Evolutionary conservation across 2,888 invertebrate genomes (phyloP).

Genomic region (Hofmannophila pseudospretella): DNA sequence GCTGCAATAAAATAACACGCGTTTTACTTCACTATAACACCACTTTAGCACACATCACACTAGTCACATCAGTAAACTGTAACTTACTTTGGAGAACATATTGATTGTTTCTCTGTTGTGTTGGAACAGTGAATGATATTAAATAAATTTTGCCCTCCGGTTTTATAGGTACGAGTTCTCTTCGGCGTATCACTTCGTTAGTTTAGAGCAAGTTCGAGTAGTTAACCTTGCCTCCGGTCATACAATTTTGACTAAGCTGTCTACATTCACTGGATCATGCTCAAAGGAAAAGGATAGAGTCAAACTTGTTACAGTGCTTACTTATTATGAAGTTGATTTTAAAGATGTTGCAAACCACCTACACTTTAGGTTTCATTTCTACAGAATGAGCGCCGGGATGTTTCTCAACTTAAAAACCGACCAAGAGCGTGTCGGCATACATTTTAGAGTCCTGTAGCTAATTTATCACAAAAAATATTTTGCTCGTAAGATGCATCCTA

Average conservation of each 20-base stretch:
- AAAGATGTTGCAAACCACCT: too few relatives aligned
- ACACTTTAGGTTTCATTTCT: too few relatives aligned
- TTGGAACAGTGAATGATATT: slow-evolving; percentile 29
- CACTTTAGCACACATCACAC: too few relatives aligned
- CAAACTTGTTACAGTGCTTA: background rate
- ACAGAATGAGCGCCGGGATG: too few relatives aligned
- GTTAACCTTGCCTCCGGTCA: slow-evolving; percentile 36
- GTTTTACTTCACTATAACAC: too few relatives aligned
- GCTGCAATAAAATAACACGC: slow-evolving; percentile 36
- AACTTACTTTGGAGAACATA: slow-evolving; percentile 56
- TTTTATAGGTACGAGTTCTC: slow-evolving; percentile 29
- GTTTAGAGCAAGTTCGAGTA: slow-evolving; percentile 14
- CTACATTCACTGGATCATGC: slow-evolving; percentile 12
- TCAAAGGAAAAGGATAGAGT: background rate
- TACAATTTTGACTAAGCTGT: slow-evolving; percentile 16
- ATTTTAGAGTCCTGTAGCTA: too few relatives aligned
- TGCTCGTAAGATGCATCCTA: too few relatives aligned
- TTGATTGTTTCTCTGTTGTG: slow-evolving; percentile 32
- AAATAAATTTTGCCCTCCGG: slow-evolving; percentile 12
- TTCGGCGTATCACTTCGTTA: slow-evolving; percentile 9
- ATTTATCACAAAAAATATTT: too few relatives aligned
- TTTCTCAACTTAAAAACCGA: too few relatives aligned
- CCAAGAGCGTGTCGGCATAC: too few relatives aligned
- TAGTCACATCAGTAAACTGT: background rate
- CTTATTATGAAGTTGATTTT: too few relatives aligned